These are phyloP conservation scores for Thaleichthys pacificus DNA, from an alignment of 2,797 vertebrate species.

Conservation along the genomic window DNA sequence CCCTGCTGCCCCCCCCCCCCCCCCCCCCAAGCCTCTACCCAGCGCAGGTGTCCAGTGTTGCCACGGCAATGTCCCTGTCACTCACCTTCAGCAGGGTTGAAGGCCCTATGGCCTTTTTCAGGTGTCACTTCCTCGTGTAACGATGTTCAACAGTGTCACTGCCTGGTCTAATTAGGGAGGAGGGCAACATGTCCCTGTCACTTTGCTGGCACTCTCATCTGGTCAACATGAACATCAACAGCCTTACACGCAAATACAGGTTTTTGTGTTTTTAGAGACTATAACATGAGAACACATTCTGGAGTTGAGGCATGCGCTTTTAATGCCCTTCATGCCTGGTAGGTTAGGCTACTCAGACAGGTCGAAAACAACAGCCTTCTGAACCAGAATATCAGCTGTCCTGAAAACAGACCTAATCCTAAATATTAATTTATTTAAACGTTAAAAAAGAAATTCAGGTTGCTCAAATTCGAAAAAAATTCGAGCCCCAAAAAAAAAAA, in stretches of 20 bases:
- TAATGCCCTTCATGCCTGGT: no score
- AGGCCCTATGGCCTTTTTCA: constrained; percentile 43
- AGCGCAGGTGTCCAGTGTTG: constrained; percentile 13
- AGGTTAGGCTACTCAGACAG: no score
- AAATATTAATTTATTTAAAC: no score
- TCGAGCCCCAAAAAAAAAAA: no score
- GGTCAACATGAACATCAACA: constrained; percentile 16
- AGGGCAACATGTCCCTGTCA: constrained; percentile 41
- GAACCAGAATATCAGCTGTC: no score
- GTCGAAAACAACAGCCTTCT: no score
- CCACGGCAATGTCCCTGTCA: constrained; percentile 33
- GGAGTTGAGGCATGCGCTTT: no score
- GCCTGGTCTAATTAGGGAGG: constrained; percentile 51
- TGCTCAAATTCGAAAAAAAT: no score
- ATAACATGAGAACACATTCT: no score
- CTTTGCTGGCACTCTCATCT: constrained; percentile 21
- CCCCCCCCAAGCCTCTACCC: constrained; percentile 6
- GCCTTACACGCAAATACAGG: background rate
- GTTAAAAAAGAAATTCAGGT: no score
- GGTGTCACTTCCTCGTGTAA: constrained; percentile 41
- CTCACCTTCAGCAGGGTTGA: constrained; percentile 46
- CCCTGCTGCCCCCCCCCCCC: constrained; percentile 41
- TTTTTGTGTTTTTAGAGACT: background rate
- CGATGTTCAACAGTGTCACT: constrained; percentile 47
- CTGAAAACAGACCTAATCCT: no score